Evolutionary conservation across 92 coral and sea anemone species (phyloP), one percentile per base, ranked within the genome.

Genomic region (Phenganax stokvisi): DNA sequence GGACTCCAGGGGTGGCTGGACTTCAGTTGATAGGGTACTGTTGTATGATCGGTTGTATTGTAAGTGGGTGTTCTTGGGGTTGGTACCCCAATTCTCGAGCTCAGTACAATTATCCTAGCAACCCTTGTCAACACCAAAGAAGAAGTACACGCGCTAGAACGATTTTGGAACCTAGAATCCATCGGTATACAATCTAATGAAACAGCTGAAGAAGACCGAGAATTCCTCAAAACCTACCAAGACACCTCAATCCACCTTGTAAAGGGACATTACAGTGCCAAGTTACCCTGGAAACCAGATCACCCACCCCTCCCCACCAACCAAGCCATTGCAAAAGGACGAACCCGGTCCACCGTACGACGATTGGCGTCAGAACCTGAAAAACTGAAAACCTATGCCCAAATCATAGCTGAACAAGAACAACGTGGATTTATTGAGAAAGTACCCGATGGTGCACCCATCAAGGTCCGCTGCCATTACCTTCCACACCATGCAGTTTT

Each of bases 401-500:
- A 84, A 29, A 16, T 86, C 56, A 87, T 87, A 29, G 25, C 8
- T 0, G 90, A 87, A 4, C 82, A 87, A 54, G 3, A 9, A 62
- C 1, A 77, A 3, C 68, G 71, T 0, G 70, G 70, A 7, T 57
- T 61, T 17, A 74, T 74, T 51, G 70, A 77, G 62, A 60, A 57
- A 10, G 79, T 74, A 9, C 5, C 60, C 8, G 7, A 74, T 20
- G 25, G 25, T 20, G 25, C 25, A 20, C 56, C 62, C 44, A 52
- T 37, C 44, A 55, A 53, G 30, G 78, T 72, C 2, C 6, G 8
- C 0, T 69, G 72, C 8, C 87, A 86, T 56, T 86, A 89, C 86
- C 80, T 89, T 10, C 88, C 88, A 47, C 92, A 80, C 54, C 89
- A 84, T 28, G 82, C 91, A 13, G 91, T 88, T 0, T 57, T 5